phyloP scores from a whole-genome alignment of 2,113 vertebrate genomes.

The Atlantisia rogersi region DNA sequence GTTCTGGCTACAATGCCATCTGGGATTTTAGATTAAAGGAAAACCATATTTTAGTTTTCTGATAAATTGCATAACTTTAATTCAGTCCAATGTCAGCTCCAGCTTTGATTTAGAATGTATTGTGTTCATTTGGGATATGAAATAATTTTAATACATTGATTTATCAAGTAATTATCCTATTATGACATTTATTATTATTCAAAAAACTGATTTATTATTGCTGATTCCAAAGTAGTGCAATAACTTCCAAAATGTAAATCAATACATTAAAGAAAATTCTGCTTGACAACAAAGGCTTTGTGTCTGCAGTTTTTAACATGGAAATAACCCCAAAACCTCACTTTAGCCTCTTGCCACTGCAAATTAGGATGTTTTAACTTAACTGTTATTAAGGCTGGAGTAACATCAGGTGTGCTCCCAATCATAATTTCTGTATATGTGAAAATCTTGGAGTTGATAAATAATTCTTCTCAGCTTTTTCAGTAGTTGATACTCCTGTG shows the following conservation, averaged over 20 bases:
- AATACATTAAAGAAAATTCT: background rate
- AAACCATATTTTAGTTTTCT: background rate
- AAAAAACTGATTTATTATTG: background rate
- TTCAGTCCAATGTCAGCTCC: background rate
- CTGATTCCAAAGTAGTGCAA: background rate
- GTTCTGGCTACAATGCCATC: background rate
- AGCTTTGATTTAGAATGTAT: background rate
- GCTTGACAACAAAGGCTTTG: rapidly evolving
- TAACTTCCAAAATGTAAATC: background rate
- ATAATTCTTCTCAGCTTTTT: background rate
- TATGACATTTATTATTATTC: background rate
- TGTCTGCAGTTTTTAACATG: background rate
- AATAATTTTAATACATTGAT: background rate
- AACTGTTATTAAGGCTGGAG: background rate
- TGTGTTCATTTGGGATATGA: background rate
- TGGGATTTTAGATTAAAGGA: conserved; percentile 16
- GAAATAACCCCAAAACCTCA: rapidly evolving
- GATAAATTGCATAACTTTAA: background rate
- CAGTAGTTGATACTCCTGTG: background rate
- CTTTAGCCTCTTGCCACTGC: background rate
- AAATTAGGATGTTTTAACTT: background rate
- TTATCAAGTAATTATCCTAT: background rate
- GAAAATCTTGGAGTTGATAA: background rate
- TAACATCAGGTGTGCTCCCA: background rate
- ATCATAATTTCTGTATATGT: background rate